Conservation (phyloP, 2,888 invertebrate species). For the Pimpla rufipes region DNA sequence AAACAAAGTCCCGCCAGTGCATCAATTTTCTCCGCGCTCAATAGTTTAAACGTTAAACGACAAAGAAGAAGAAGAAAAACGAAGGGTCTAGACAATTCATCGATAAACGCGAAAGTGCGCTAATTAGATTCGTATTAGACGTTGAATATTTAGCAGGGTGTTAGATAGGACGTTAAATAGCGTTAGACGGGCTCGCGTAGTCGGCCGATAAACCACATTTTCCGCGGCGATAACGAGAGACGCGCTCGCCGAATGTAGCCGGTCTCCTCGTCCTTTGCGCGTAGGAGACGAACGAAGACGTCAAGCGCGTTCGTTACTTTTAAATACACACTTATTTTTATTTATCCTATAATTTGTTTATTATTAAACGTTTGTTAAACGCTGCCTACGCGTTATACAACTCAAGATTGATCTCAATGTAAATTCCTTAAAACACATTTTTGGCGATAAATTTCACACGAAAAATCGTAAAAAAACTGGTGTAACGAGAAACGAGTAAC, state of each 20-base stretch:
- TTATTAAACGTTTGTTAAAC: no score
- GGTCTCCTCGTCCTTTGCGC: conserved; percentile 2
- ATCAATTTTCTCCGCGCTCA: conserved; percentile 47
- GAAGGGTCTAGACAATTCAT: conserved; percentile 32
- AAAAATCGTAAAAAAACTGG: no score
- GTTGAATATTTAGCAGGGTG: conserved; percentile 68
- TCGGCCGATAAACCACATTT: conserved; percentile 48
- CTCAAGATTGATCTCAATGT: no score
- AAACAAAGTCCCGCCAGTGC: conserved; percentile 18
- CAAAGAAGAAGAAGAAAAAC: not conserved
- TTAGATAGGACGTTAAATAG: conserved; percentile 51
- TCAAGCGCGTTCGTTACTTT: no score
- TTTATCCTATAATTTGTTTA: no score
- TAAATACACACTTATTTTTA: no score
- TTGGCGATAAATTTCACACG: no score
- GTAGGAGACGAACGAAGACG: not conserved
- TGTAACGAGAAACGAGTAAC: no score
- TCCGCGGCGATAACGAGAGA: not conserved
- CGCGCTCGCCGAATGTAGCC: not conserved
- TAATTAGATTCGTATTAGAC: conserved; percentile 47
- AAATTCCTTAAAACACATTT: no score
- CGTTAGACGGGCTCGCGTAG: conserved; percentile 60
- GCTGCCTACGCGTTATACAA: no score
- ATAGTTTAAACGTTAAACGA: not conserved
- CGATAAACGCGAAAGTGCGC: conserved; percentile 35